These are phyloP conservation scores for Scopus umbretta DNA, from an alignment of 2,113 vertebrate species.

Conservation along the genomic window DNA sequence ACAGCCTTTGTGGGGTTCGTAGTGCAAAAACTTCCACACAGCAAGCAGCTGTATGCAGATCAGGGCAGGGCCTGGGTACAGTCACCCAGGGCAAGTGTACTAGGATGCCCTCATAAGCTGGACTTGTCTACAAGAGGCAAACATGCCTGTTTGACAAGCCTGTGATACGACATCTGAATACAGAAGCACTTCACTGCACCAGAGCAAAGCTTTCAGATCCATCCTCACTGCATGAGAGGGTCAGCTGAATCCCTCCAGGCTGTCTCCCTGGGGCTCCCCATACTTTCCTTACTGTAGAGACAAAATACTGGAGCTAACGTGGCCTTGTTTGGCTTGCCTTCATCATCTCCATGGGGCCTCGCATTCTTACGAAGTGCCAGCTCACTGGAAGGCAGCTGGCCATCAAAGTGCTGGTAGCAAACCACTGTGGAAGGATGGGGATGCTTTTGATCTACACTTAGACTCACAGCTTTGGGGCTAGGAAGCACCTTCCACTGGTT, in stretches of 20 bases:
- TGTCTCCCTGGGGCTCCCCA: not conserved
- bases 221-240: not conserved
- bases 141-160: not conserved
- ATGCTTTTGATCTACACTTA: not conserved
- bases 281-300: not conserved
- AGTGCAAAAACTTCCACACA: not conserved
- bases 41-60: not conserved
- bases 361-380: accelerated
- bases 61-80: not conserved
- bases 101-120: not conserved
- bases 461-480: not conserved
- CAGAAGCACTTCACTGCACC: not conserved
- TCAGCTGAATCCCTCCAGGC: not conserved
- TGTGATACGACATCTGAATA: not conserved
- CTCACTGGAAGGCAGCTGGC: not conserved
- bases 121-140: not conserved
- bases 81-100: not conserved
- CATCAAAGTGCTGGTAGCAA: not conserved
- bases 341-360: not conserved
- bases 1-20: not conserved
- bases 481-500: not conserved
- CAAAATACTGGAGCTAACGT: not conserved
- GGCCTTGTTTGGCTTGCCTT: not conserved
- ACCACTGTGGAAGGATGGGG: not conserved
- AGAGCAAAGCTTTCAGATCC: not conserved